These are phyloP conservation scores for Helicolenus hilgendorfi DNA, from an alignment of 2,797 vertebrate species.

Conservation along the genomic window DNA sequence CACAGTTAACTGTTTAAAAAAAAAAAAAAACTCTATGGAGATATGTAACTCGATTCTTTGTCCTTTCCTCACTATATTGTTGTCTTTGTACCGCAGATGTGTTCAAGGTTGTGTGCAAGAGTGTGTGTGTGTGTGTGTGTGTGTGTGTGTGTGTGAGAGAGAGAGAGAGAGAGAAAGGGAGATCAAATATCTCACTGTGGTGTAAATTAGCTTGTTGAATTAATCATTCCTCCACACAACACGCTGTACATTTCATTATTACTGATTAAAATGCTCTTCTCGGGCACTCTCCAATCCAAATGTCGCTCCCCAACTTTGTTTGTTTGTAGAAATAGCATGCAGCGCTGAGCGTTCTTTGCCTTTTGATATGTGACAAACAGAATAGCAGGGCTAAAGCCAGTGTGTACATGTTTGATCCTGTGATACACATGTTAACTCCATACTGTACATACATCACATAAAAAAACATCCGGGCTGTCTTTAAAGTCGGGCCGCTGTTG, in stretches of 20 bases:
- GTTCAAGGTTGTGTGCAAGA: constrained; percentile 9
- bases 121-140: neutral
- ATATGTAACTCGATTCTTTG: constrained; percentile 11
- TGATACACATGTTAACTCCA: neutral
- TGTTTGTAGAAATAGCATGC: constrained; percentile 44
- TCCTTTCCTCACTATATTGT: constrained; percentile 21
- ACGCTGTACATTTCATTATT: constrained; percentile 6
- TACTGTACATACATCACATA: neutral
- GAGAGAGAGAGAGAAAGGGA: neutral
- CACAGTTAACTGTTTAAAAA: constrained; percentile 4
- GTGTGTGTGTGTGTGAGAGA: neutral
- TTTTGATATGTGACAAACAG: neutral
- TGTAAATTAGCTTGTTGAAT: constrained; percentile 41
- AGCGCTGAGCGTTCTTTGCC: constrained; percentile 22
- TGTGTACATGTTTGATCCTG: neutral
- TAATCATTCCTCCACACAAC: constrained; percentile 13
- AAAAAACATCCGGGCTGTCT: constrained; percentile 12
- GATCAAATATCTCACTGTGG: constrained; percentile 34
- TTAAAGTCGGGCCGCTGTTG: constrained; percentile 24
- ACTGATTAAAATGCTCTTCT: constrained; percentile 23
- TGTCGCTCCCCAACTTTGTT: neutral
- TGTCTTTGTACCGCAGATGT: constrained; percentile 22
- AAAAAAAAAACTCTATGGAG: neutral
- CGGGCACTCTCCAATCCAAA: neutral
- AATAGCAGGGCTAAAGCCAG: neutral